Evolutionary conservation across 2,797 vertebrate genomes (phyloP).

Genomic region (Hydrolagus colliei): DNA sequence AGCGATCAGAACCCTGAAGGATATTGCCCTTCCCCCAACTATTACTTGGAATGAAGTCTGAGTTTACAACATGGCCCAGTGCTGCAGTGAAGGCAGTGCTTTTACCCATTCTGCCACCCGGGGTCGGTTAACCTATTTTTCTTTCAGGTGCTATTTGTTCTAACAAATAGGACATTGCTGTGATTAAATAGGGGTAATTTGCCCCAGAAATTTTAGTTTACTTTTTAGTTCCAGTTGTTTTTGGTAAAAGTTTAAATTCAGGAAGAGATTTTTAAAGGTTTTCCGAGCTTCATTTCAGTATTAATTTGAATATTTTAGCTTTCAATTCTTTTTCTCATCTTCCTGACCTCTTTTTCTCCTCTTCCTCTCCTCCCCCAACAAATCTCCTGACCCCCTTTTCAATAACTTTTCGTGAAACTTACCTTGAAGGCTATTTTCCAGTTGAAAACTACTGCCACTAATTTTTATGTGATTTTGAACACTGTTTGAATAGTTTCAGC

Average conservation of each 20-base stretch:
- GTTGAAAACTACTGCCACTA: background rate
- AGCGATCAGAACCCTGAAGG: too few species aligned
- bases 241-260: background rate
- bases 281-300: too few species aligned
- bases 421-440: background rate
- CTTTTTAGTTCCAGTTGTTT: background rate
- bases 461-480: background rate
- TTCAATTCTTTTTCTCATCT: conserved; percentile 32
- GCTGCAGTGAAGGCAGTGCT: too few species aligned
- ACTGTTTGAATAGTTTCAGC: background rate
- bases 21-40: too few species aligned
- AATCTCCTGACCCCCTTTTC: background rate
- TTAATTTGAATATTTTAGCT: too few species aligned
- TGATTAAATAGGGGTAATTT: background rate
- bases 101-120: too few species aligned
- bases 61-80: too few species aligned
- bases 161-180: background rate
- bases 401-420: background rate
- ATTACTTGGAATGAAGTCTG: background rate
- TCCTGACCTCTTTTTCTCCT: background rate
- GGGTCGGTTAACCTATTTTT: too few species aligned
- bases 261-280: background rate
- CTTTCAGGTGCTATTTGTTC: too few species aligned
- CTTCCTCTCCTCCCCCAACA: background rate
- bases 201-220: background rate